Evolutionary conservation across 2,888 invertebrate genomes (phyloP).

Genomic region (Alloscopus bannaensis): DNA sequence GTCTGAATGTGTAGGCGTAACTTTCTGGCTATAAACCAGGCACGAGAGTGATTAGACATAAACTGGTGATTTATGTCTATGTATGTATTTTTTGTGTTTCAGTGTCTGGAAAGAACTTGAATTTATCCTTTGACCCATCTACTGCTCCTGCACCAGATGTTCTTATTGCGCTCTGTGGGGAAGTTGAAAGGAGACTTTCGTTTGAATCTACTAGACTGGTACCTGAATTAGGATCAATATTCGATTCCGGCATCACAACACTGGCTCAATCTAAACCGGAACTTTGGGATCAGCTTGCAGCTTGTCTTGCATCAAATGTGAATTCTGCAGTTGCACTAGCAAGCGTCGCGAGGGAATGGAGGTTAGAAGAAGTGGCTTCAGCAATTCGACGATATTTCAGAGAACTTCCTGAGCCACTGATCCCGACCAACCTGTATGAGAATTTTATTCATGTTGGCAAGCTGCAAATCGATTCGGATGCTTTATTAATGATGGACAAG

Average conservation of each 20-base stretch:
- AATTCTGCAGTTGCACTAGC: slow-evolving; percentile 39
- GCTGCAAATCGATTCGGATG: slow-evolving; percentile 69
- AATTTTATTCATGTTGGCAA: slow-evolving; percentile 78
- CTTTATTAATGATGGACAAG: slow-evolving; percentile 69
- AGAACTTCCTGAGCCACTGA: slow-evolving; percentile 85
- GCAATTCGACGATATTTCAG: slow-evolving; percentile 84
- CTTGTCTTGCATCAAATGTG: slow-evolving; percentile 49
- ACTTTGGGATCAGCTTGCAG: slow-evolving; percentile 54
- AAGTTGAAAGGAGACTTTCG: slow-evolving; percentile 64
- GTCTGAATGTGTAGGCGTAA: too few species aligned
- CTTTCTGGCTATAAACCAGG: too few species aligned
- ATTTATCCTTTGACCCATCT: slow-evolving; percentile 80
- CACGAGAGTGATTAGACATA: too few species aligned
- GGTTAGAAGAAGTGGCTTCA: slow-evolving; percentile 77
- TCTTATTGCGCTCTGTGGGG: slow-evolving; percentile 76
- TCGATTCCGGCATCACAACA: slow-evolving; percentile 36
- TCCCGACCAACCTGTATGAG: slow-evolving; percentile 85
- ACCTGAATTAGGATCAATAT: slow-evolving; percentile 64
- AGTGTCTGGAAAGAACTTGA: slow-evolving; percentile 81
- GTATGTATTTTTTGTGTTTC: slow-evolving; percentile 62
- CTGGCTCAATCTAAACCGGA: slow-evolving; percentile 55
- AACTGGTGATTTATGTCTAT: too few species aligned
- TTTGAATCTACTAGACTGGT: slow-evolving; percentile 59
- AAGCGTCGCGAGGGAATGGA: slow-evolving; percentile 45
- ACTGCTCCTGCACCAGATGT: slow-evolving; percentile 80